These are phyloP conservation scores for Amblyopsis hoosieri DNA, from an alignment of 2,797 vertebrate genomes.

Conservation along the genomic window DNA sequence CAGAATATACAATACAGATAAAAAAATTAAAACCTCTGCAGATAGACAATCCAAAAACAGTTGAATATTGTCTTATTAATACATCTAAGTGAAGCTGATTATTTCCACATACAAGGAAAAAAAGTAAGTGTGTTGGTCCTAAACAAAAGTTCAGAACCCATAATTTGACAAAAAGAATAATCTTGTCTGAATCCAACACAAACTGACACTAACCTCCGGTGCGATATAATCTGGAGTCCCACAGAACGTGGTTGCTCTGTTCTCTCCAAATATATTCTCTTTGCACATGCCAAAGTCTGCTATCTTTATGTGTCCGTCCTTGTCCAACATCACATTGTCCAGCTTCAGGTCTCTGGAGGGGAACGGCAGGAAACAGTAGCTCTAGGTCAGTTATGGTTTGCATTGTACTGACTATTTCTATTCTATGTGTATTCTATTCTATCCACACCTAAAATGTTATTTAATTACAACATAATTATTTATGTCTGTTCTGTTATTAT, in stretches of 20 bases:
- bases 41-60: too few relatives aligned
- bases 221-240: constrained; percentile 98
- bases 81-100: too few relatives aligned
- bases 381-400: not conserved
- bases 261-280: constrained; percentile 86
- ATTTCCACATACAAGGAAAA: too few relatives aligned
- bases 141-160: too few relatives aligned
- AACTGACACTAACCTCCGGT: constrained; percentile 83
- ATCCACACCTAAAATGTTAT: not conserved
- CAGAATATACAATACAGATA: too few relatives aligned
- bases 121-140: too few relatives aligned
- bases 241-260: constrained; percentile 91
- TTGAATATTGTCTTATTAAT: too few relatives aligned
- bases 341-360: constrained; percentile 91
- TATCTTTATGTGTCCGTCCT: constrained; percentile 94
- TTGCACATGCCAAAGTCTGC: constrained; percentile 99
- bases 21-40: too few relatives aligned
- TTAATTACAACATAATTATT: too few relatives aligned
- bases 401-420: not conserved
- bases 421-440: not conserved
- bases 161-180: too few relatives aligned
- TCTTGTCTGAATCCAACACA: not conserved
- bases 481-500: not conserved
- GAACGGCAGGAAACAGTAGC: constrained; percentile 2
- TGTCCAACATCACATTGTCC: constrained; percentile 96